Base-by-base conservation (phyloP, 2,797 vertebrate species). In the Artibeus lituratus region DNA sequence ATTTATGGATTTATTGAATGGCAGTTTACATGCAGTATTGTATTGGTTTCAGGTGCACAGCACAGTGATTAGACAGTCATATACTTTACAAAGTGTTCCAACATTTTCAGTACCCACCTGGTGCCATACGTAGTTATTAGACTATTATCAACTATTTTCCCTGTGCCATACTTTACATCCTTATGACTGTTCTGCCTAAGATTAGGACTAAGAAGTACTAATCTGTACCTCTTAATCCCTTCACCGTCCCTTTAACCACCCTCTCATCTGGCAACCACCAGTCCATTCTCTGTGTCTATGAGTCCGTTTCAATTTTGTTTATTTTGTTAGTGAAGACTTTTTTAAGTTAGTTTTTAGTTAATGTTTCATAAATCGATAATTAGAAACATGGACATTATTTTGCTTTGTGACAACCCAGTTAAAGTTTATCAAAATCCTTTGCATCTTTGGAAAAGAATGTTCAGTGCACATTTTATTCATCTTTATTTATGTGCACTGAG, bases 371-470 rank as follows among this genome's bases (percentile, higher is more conserved):
- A 92, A 90, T 51, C 42, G 62, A 22, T 86, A 59, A 84, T 91
- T 78, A 85, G 47, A 80, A 89, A 84, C 62, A 44, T 4, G 5
- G 42, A 89, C 18, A 81, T 82, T 93, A 32, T 87, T 96, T 91
- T 42, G 49, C 59, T 94, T 90, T 76, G 49, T 5, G 22, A 78
- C 8, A 73, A 55, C 11, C 8, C 10, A 21, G 24, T 73, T 81
- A 73, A 37, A 70, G 77, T 94, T 95, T 82, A 82, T 85, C 67
- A 74, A 82, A 95, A 59, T n/a, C 29, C 57, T 92, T 86, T 86
- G 73, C 42, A 14, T 86, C 14, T 59, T 94, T 49, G 62, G 35
- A 24, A 89, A 65, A 59, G n/a, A 49, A 49, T 42, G 53, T 86
- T 88, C 42, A 49, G 22, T 2, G 11, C 44, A 37, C 29, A 8